Base-by-base conservation (phyloP, 2,888 invertebrate species). In the Nemotelus nigrinus region DNA sequence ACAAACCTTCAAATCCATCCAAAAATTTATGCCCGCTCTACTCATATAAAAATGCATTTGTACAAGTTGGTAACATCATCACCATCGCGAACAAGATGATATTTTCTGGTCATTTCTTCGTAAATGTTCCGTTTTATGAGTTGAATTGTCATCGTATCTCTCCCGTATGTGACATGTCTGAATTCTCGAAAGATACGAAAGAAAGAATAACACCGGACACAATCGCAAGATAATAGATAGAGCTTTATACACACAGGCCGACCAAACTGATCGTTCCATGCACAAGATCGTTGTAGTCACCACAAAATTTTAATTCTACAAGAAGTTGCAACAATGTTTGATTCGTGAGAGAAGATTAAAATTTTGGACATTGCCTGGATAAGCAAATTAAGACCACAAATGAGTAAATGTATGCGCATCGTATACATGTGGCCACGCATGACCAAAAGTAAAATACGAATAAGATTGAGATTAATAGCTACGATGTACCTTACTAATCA, bases 391-490 rank as follows among this genome's bases (percentile, higher is more conserved):
- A 74, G 74, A 74, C 74, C 74, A 74, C 74, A 74, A 74, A 74
- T 74, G 71, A 72, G n/a, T 58, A 57, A 2, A 43, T 57, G 57
- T 10, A 39, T 41, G 41, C 41, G 41, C 8, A 58, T 63, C 41
- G 43, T 43, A 63, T 43, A 5, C 43, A 63, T 63, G 43, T 50
- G 25, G 1, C 6, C 7, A 47, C 58, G 43, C 48, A 60, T 58
- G 5, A 43, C 25, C 43, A 55, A 50, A 68, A 41, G 41, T 48
- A 70, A 43, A 10, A 53, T 74, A 10, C 44, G 60, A 48, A 41
- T 74, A 63, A 64, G 78, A 78, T 78, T 78, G 76, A 78, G 78
- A 78, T 78, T 78, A 78, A 78, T 78, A 77, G 78, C 71, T 53
- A 44, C 65, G 70, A 44, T 50, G 72, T 65, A 71, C 71, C 76